Percentiles rank a stretch among this genome's conserved stretches.
These are phyloP conservation scores for Andrena cerasifolii DNA, from an alignment of 1,140 invertebrate species.

Conservation along the genomic window DNA sequence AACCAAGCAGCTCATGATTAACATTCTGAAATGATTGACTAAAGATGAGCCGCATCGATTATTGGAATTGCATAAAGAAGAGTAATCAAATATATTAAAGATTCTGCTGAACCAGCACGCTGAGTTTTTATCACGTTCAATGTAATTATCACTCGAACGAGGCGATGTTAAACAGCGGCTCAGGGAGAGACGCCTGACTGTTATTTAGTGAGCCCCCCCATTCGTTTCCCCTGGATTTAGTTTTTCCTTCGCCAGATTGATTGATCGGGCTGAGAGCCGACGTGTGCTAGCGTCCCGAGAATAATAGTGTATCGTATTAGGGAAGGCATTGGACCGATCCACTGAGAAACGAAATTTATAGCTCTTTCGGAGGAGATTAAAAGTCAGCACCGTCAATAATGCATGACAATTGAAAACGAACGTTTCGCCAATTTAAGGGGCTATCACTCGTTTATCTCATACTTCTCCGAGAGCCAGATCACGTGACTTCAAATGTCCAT, in stretches of 20 bases:
- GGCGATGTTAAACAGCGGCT: slow-evolving; percentile 24
- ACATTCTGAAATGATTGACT: neutral
- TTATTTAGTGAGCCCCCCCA: slow-evolving; percentile 29
- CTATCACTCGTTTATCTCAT: neutral
- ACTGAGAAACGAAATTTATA: slow-evolving; percentile 22
- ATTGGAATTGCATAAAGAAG: neutral
- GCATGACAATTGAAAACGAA: neutral
- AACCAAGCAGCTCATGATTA: no score
- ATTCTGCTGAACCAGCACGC: neutral
- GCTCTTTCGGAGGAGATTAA: slow-evolving; percentile 9
- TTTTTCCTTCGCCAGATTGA: slow-evolving; percentile 26
- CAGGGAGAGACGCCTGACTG: slow-evolving; percentile 13
- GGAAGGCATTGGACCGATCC: slow-evolving; percentile 12
- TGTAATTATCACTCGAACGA: slow-evolving; percentile 6
- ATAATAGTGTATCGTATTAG: slow-evolving; percentile 47
- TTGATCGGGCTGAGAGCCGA: slow-evolving; percentile 5
- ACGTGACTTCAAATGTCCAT: no score
- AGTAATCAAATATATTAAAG: neutral
- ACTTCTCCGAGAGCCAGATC: neutral
- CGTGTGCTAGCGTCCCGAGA: neutral
- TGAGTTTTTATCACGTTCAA: neutral
- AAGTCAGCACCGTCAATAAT: neutral
- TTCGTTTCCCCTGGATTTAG: slow-evolving; percentile 21
- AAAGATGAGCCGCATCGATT: neutral
- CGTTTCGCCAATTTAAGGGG: neutral